Conservation (phyloP, 2,888 invertebrate genomes). For the Nipponacmea schrenckii region DNA sequence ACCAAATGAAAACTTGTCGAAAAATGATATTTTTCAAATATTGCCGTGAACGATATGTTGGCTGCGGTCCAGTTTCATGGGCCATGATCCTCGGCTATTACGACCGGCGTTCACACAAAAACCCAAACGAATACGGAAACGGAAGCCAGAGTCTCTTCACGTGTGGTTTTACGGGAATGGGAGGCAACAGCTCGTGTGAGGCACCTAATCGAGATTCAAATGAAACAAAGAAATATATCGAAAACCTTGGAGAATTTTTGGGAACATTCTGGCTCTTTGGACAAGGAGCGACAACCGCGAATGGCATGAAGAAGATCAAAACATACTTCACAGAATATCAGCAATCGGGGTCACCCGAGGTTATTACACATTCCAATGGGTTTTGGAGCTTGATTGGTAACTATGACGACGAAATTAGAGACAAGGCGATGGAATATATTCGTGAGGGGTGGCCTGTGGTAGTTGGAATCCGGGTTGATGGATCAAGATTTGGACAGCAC, state of each 20-base stretch:
- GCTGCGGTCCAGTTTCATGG: constrained; percentile 30
- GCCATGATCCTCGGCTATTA: constrained; percentile 27
- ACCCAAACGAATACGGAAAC: background rate
- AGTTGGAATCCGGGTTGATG: constrained; percentile 20
- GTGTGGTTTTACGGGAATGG: constrained; percentile 21
- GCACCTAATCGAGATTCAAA: constrained; percentile 11
- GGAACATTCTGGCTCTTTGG: constrained; percentile 18
- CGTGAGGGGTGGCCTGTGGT: constrained; percentile 24
- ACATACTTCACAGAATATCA: constrained; percentile 20
- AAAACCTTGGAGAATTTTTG: constrained; percentile 11
- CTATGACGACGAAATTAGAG: constrained; percentile 13
- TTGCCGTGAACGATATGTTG: constrained; percentile 8
- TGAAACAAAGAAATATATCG: constrained; percentile 13
- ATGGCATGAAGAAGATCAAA: constrained; percentile 19
- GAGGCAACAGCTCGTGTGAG: constrained; percentile 14
- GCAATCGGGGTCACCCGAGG: background rate
- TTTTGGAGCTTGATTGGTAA: constrained; percentile 9
- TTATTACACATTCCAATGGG: background rate
- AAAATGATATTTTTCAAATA: background rate
- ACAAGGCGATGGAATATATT: constrained; percentile 14
- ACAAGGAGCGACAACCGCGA: constrained; percentile 17
- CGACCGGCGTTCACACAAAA: constrained; percentile 23
- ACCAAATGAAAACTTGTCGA: background rate
- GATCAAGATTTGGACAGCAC: constrained; percentile 20
- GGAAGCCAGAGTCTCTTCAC: constrained; percentile 21